Evolutionary conservation across 2,888 invertebrate genomes (phyloP), one percentile per base, ranked within the genome.

Genomic region (Nephrotoma appendiculata): DNA sequence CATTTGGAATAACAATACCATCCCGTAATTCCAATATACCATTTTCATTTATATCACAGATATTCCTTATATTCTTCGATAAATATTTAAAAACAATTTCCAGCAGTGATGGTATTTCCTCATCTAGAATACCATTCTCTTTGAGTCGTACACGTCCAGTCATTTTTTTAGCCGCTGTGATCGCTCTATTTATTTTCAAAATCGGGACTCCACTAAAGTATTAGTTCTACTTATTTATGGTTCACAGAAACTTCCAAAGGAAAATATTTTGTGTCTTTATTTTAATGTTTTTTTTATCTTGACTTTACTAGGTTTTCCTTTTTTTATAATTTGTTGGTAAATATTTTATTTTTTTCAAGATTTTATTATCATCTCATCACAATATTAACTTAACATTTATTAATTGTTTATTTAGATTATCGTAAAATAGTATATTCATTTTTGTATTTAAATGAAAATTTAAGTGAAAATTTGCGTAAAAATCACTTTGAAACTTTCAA

Each of bases 1-100:
- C 95, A 88, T 94, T 94, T 5, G 95, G 95, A 86, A 96, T 91
- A 31, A 93, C 92, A 87, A 95, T 91, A 83, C 94, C 94, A 86
- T 93, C 92, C 87, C 92, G 92, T 2, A 95, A 90, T 71, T 89
- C 89, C 9, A 91, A 89, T 86, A 90, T 89, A 5, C 91, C 91
- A 6, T 88, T 88, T 11, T 88, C 88, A n/a, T 89, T 88, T 7
- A 88, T 89, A 19, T 89, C 88, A 87, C 91, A 91, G 85, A 92
- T 90, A n/a, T 91, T 90, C 87, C 90, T 89, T 86, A 92, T 88
- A 88, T 91, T 90, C 87, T 90, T 90, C 87, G 91, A 91, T 45
- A 92, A 89, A 89, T 90, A 91, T 88, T 91, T 90, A 89, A 90
- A 91, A 42, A 90, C 89, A 87, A 91, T 91, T 87, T 92, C 92